These are phyloP conservation scores for Leucophenga montana DNA, from an alignment of 2,888 invertebrate genomes.

Conservation along the genomic window DNA sequence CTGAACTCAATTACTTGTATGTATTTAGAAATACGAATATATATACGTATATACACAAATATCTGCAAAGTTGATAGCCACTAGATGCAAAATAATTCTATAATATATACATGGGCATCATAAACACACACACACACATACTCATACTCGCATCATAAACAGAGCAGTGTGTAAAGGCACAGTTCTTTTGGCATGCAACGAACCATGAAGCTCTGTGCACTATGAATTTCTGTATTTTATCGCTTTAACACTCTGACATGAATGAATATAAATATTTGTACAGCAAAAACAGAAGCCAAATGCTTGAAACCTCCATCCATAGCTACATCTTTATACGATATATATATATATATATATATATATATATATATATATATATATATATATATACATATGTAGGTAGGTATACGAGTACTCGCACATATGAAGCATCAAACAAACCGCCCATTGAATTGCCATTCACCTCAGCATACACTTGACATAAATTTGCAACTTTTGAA, in stretches of 20 bases:
- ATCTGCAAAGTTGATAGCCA: not conserved
- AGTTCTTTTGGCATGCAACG: not conserved
- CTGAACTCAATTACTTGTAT: slow-evolving; percentile 2
- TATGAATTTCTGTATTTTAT: slow-evolving; percentile 56
- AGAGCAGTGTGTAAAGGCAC: too few relatives aligned
- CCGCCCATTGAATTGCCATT: too few relatives aligned
- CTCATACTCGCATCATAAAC: not conserved
- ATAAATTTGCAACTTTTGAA: slow-evolving; percentile 27
- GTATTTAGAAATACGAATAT: too few relatives aligned
- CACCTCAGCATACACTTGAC: slow-evolving; percentile 18
- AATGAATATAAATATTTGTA: slow-evolving; percentile 67
- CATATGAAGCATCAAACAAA: too few relatives aligned
- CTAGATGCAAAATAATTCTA: not conserved
- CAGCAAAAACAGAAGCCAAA: slow-evolving; percentile 62
- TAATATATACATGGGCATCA: not conserved
- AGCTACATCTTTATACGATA: too few relatives aligned
- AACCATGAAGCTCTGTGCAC: slow-evolving; percentile 9
- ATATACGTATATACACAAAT: not conserved
- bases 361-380: too few relatives aligned
- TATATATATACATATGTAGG: too few relatives aligned
- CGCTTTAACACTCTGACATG: slow-evolving; percentile 66
- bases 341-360: too few relatives aligned
- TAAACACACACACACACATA: slow-evolving; percentile 1
- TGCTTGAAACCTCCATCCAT: slow-evolving; percentile 11
- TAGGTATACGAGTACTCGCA: too few relatives aligned